Evolutionary conservation across 2,888 invertebrate genomes (phyloP).

Genomic region (Nephrocerus scutellatus): DNA sequence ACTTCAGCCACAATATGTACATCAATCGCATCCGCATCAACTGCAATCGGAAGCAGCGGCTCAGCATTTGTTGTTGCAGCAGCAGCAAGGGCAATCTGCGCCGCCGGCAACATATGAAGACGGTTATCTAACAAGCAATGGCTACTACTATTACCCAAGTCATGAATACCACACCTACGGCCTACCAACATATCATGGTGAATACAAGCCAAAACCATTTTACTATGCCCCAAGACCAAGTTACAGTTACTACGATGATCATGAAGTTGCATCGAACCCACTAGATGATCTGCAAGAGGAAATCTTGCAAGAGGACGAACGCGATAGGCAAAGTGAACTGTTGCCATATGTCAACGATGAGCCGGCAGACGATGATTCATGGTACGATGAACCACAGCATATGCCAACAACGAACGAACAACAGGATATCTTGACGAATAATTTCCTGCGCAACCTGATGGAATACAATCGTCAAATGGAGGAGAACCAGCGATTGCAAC

Average conservation of each 20-base stretch:
- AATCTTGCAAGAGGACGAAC: conserved; percentile 56
- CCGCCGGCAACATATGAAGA: conserved; percentile 4
- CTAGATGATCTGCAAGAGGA: conserved; percentile 55
- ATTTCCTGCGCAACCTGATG: conserved; percentile 58
- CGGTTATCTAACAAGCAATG: conserved; percentile 20
- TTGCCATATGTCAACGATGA: conserved; percentile 8
- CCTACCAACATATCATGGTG: conserved; percentile 30
- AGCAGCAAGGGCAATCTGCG: no score
- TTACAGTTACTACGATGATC: conserved; percentile 45
- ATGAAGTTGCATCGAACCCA: conserved; percentile 45
- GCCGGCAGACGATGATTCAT: conserved; percentile 45
- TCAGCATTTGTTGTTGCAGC: no score
- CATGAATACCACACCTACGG: conserved; percentile 28
- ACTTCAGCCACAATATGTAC: conserved; percentile 10
- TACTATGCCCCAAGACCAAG: conserved; percentile 47
- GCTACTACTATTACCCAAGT: conserved; percentile 25
- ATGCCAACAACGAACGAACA: conserved; percentile 48
- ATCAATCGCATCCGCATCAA: conserved; percentile 5
- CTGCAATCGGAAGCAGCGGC: no score
- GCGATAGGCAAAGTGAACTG: conserved; percentile 44
- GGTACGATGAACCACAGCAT: conserved; percentile 25
- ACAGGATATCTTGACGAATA: conserved; percentile 44
- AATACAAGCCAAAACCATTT: conserved; percentile 41
- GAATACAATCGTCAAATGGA: conserved; percentile 51
- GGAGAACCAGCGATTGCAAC: conserved; percentile 33